Percentiles rank a stretch among this genome's conserved stretches.
These are phyloP conservation scores for Eucera pruinosa DNA, from an alignment of 2,888 invertebrate species.

Conservation along the genomic window DNA sequence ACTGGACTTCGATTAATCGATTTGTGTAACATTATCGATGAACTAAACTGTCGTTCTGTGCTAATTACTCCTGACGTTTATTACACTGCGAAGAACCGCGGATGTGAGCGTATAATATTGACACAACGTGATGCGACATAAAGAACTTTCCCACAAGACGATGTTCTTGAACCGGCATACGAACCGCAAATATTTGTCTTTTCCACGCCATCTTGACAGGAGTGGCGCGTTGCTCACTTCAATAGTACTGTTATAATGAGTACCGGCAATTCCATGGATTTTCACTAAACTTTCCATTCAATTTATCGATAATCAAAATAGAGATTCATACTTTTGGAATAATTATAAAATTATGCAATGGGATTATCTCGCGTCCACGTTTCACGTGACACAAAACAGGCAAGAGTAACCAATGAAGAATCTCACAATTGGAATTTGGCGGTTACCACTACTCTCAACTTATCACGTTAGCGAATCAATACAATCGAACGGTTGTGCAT, in stretches of 20 bases:
- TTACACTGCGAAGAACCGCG: not conserved
- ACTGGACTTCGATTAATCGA: constrained; percentile 40
- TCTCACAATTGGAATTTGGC: constrained; percentile 13
- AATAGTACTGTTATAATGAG: constrained; percentile 32
- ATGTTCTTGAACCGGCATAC: constrained; percentile 37
- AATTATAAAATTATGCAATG: no score
- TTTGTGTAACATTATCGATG: constrained; percentile 7
- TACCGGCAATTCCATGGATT: constrained; percentile 6
- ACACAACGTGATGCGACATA: constrained; percentile 42
- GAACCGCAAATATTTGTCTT: constrained; percentile 66
- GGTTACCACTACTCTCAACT: constrained; percentile 25
- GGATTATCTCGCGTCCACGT: not conserved
- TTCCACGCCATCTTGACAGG: constrained; percentile 67
- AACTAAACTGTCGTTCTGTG: constrained; percentile 5
- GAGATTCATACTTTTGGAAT: not conserved
- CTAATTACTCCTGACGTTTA: constrained; percentile 17
- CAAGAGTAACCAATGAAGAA: not conserved
- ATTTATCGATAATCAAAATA: not conserved
- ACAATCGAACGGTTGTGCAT: constrained; percentile 31
- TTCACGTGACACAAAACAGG: not conserved
- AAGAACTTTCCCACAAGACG: constrained; percentile 51
- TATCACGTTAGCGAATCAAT: constrained; percentile 42
- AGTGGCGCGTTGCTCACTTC: constrained; percentile 39
- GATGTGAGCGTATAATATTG: constrained; percentile 46
- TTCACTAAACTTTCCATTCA: not conserved